These are phyloP conservation scores for Chlamydotis undulata DNA, from an alignment of 2,113 vertebrate species.

Conservation along the genomic window DNA sequence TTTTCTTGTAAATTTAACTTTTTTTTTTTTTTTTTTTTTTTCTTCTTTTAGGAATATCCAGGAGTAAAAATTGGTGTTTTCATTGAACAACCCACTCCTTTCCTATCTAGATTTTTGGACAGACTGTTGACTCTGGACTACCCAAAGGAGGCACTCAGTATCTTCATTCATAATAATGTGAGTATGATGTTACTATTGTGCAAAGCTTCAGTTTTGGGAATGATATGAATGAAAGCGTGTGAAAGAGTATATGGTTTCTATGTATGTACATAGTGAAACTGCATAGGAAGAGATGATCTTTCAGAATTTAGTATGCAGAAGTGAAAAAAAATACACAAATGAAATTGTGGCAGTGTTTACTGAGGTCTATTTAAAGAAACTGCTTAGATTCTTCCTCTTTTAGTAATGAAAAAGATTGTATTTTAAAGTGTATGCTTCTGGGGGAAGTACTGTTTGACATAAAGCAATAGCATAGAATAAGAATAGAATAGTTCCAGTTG, in stretches of 20 bases:
- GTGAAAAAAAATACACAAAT: background rate
- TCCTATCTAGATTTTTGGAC: conserved; percentile 93
- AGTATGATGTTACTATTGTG: conserved; percentile 61
- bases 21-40: background rate
- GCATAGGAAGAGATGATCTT: background rate
- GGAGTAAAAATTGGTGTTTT: conserved; percentile 89
- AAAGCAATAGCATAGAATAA: background rate
- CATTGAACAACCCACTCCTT: conserved; percentile 97
- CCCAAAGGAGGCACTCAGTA: conserved; percentile 85
- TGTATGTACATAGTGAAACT: background rate
- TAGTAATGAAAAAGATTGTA: background rate
- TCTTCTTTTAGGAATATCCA: conserved; percentile 83
- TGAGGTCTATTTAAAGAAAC: background rate
- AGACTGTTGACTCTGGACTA: conserved; percentile 87
- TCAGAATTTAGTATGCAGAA: background rate
- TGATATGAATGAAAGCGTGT: background rate
- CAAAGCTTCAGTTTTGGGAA: background rate
- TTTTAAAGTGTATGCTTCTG: background rate
- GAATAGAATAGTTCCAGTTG: background rate
- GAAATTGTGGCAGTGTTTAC: background rate
- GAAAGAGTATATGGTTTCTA: background rate
- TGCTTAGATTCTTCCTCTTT: background rate
- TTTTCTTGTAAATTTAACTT: background rate
- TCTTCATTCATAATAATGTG: conserved; percentile 96
- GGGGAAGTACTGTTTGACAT: background rate